Conservation (phyloP, 2,888 invertebrate genomes). For the Napeogenes sylphis region DNA sequence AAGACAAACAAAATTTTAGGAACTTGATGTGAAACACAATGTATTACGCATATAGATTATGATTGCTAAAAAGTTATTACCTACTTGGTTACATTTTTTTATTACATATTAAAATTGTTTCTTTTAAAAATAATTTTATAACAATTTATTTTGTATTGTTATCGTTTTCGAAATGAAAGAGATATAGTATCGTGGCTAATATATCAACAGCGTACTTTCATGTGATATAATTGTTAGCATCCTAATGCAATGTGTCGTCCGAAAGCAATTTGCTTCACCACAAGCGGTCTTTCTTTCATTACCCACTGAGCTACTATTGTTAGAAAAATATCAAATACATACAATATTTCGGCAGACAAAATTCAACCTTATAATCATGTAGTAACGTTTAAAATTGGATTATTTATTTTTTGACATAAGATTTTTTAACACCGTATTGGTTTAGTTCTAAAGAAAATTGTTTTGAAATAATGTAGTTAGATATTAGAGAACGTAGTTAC, state of each 20-base stretch:
- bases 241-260: slow-evolving; percentile 72
- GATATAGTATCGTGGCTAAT: slow-evolving; percentile 9
- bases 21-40: too few relatives aligned
- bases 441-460: slow-evolving; percentile 30
- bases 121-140: too few relatives aligned
- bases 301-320: slow-evolving; percentile 40
- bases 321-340: slow-evolving; percentile 11
- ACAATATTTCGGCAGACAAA: slow-evolving; percentile 7
- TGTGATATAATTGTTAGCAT: slow-evolving; percentile 32
- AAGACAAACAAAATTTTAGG: too few relatives aligned
- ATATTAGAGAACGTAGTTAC: slow-evolving; percentile 5
- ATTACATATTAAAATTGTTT: too few relatives aligned
- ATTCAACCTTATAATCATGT: slow-evolving; percentile 7
- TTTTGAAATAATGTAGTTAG: slow-evolving; percentile 29
- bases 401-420: neutral
- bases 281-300: slow-evolving; percentile 69
- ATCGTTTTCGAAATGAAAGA: too few relatives aligned
- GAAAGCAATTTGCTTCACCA: slow-evolving; percentile 71
- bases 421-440: slow-evolving; percentile 9
- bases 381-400: neutral
- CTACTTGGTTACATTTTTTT: too few relatives aligned
- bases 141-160: too few relatives aligned
- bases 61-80: too few relatives aligned
- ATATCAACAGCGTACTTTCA: slow-evolving; percentile 21
- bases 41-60: too few relatives aligned